These are phyloP conservation scores for Macrosteles quadrilineatus DNA, from an alignment of 1,140 invertebrate species.

Conservation along the genomic window DNA sequence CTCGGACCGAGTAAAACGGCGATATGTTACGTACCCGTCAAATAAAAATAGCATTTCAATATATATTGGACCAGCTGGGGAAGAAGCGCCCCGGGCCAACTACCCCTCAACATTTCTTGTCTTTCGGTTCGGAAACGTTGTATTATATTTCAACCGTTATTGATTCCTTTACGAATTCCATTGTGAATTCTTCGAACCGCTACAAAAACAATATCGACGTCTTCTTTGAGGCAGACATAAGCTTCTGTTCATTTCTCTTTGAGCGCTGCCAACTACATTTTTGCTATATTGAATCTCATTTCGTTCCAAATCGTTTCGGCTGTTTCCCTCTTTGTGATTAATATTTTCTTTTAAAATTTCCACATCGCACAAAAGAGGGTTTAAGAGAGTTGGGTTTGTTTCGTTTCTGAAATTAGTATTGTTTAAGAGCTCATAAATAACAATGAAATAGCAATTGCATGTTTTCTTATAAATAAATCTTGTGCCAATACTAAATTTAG, in stretches of 20 bases:
- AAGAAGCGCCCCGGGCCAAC: neutral
- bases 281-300: slow-evolving; percentile 21
- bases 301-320: neutral
- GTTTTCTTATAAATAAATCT: too few species aligned
- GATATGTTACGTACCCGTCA: slow-evolving; percentile 14
- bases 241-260: slow-evolving; percentile 5
- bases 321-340: neutral
- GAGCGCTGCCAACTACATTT: neutral
- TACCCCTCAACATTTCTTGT: slow-evolving; percentile 10
- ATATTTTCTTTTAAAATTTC: too few species aligned
- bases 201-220: slow-evolving; percentile 24
- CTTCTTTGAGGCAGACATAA: neutral
- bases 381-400: too few species aligned
- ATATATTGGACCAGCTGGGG: slow-evolving; percentile 6
- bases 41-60: slow-evolving; percentile 22
- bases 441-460: too few species aligned
- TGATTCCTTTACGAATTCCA: slow-evolving; percentile 24
- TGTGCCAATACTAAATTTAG: too few species aligned
- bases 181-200: slow-evolving; percentile 9
- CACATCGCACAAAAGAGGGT: too few species aligned
- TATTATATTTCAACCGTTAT: slow-evolving; percentile 27
- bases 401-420: too few species aligned
- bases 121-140: slow-evolving; percentile 20
- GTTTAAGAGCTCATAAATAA: too few species aligned
- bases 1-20: neutral